Evolutionary conservation across 2,113 vertebrate genomes (phyloP), one percentile per base, ranked within the genome.

Genomic region (Corvus hawaiiensis): DNA sequence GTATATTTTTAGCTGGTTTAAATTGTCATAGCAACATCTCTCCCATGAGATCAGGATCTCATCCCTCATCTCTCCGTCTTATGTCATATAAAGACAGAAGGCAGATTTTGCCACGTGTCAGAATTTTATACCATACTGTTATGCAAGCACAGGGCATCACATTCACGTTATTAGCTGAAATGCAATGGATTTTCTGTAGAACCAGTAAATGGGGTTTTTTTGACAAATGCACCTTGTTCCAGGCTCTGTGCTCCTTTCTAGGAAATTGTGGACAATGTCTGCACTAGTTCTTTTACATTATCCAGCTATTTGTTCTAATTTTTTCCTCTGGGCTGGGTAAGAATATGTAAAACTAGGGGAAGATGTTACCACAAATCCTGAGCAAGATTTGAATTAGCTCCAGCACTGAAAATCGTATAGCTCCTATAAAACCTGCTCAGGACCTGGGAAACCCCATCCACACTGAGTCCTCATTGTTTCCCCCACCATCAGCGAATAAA

Each of bases 11-110:
- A 94, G 72, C 46, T 69, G 26, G 28, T 86, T 11, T 92, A 89
- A 89, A 97, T 80, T 92, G 91, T 61, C 90, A 96, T 91, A 90
- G 95, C 71, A 94, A 94, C 94, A 16, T 32, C 87, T 77, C 48
- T 89, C 66, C 18, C 49, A 67, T 74, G 39, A 80, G 30, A 58
- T 66, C 15, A 24, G 35, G 30, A 74, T 89, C 39, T 59, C 35
- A 30, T 77, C 14, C 22, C 46, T 86, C 48, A 13, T 72, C 16
- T 69, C 48, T 78, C 37, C 14, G 10, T 91, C 24, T 79, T 37
- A 54, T 44, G 44, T 69, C 64, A 66, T 75, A 73, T 32, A 89
- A 84, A 93, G 72, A 54, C 10, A 61, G 19, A 85, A 73, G 43
- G 37, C 55, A 90, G 44, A 80, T 93, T 95, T 69, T 66, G 88